Base-by-base conservation (phyloP, 1,140 invertebrate genomes). In the Sycobia sp. region DNA sequence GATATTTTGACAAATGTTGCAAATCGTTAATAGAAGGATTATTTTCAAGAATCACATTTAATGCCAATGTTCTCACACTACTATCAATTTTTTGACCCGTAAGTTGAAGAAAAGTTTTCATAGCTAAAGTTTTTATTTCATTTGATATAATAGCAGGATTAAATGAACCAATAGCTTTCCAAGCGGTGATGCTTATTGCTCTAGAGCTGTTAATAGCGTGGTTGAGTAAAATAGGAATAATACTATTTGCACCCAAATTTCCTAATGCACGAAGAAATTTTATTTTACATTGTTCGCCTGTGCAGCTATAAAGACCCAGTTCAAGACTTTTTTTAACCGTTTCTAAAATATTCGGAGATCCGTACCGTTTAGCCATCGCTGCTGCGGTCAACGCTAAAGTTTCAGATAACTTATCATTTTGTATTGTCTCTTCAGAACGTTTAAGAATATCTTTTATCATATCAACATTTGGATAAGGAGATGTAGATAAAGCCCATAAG, bases 41-140 rank as follows among this genome's bases (percentile, higher is more conserved):
- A 27, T 80, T 80, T 53, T 86, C 83, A 0, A 93, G 76, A n/a
- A 93, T 76, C 10, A 93, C 83, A 70, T 93, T 90, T 10, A 89
- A 72, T 0, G 91, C 89, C 39, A 93, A 65, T 1, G 88, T 89
- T 67, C 91, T 80, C 0, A 87, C 83, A 23, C 89, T 91, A 14
- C 89, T 89, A 71, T 93, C 91, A 50, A 84, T 85, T 65, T 80
- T 84, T 23, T 82, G 81, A 3, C 79, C 78, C 7, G 79, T 81
- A 4, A 87, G 72, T 71, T 92, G 89, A 63, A 87, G 87, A 71
- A 91, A 91, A 14, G 90, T 84, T 49, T 76, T 76, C 18, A 79
- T 67, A 3, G 88, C 87, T 4, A 76, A 72, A 44, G 64, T 75
- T 43, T 84, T 75, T 3, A 87, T 73, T 29, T 82, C 73, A 22